Conservation (phyloP, 2,888 invertebrate genomes). For the Macrosoma leucophasiata region DNA sequence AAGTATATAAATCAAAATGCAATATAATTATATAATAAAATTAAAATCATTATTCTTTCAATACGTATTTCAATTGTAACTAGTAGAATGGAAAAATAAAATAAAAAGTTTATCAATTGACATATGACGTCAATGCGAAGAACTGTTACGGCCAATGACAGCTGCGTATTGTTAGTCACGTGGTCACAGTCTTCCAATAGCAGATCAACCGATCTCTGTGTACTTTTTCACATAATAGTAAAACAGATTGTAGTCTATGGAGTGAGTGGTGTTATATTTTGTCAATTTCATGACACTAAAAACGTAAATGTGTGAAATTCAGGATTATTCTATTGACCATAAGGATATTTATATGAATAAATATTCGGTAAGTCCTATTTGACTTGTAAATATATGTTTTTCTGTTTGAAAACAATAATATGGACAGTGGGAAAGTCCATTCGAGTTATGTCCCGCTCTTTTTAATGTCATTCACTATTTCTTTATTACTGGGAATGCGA, state of each 20-base stretch:
- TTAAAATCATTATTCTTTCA: background rate
- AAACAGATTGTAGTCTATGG: slow-evolving; percentile 72
- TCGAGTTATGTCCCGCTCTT: slow-evolving; percentile 67
- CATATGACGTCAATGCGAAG: slow-evolving; percentile 43
- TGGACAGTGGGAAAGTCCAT: slow-evolving; percentile 62
- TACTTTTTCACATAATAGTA: slow-evolving; percentile 71
- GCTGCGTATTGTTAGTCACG: slow-evolving; percentile 56
- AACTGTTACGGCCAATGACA: slow-evolving; percentile 53
- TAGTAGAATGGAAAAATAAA: background rate
- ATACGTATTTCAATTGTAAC: too few relatives aligned
- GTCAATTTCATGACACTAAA: slow-evolving; percentile 69
- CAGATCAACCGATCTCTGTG: slow-evolving; percentile 70
- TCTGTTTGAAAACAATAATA: slow-evolving; percentile 27
- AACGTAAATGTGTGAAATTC: slow-evolving; percentile 81
- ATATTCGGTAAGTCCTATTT: slow-evolving; percentile 79
- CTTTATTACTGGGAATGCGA: background rate
- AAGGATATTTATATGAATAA: slow-evolving; percentile 79
- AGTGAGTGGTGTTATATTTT: slow-evolving; percentile 74
- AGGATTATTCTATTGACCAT: slow-evolving; percentile 81
- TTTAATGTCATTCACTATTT: slow-evolving; percentile 56
- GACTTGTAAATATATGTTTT: slow-evolving; percentile 22
- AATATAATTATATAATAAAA: slow-evolving; percentile 6
- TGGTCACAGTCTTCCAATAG: slow-evolving; percentile 70
- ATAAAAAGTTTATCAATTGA: slow-evolving; percentile 33
- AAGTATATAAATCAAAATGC: slow-evolving; percentile 2